A percentile compares a stretch with the other conserved stretches of the same genome.
Conservation (phyloP, 2,113 vertebrate genomes). For the Nyctibius bracteatus region DNA sequence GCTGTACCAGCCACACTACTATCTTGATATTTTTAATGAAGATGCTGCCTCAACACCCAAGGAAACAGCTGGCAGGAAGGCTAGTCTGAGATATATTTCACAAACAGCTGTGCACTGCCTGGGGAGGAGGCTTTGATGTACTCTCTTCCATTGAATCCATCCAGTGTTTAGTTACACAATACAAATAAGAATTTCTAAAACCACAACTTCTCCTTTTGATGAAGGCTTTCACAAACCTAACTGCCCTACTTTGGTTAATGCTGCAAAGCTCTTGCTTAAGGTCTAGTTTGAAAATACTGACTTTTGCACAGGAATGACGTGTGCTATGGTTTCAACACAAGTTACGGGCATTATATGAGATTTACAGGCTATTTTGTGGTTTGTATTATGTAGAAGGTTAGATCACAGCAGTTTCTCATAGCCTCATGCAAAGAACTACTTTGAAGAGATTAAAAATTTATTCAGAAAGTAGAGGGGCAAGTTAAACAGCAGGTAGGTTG, state of each 20-base stretch:
- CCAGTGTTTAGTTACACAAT: not conserved
- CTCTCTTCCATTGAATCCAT: not conserved
- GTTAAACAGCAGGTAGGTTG: not conserved
- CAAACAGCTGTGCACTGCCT: constrained; percentile 6
- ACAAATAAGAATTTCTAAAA: not conserved
- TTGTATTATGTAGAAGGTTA: not conserved
- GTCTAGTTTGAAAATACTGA: not conserved
- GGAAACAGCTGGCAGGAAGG: not conserved
- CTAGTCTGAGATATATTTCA: constrained; percentile 50
- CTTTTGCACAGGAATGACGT: not conserved
- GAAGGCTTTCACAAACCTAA: not conserved
- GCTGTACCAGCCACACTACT: constrained; percentile 26
- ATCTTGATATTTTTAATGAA: not conserved
- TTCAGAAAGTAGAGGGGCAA: not conserved
- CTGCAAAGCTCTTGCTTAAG: not conserved
- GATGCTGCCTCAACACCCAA: not conserved
- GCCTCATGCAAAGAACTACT: not conserved
- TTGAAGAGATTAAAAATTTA: not conserved
- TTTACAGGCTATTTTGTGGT: not conserved
- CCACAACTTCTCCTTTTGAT: not conserved
- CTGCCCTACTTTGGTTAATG: not conserved
- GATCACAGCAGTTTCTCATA: not conserved
- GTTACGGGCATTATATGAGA: not conserved
- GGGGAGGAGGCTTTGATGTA: not conserved
- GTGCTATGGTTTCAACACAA: not conserved